A percentile compares a stretch with the other conserved stretches of the same genome.
phyloP scores from a whole-genome alignment of 2,888 invertebrate genomes.

The Elegia similella region DNA sequence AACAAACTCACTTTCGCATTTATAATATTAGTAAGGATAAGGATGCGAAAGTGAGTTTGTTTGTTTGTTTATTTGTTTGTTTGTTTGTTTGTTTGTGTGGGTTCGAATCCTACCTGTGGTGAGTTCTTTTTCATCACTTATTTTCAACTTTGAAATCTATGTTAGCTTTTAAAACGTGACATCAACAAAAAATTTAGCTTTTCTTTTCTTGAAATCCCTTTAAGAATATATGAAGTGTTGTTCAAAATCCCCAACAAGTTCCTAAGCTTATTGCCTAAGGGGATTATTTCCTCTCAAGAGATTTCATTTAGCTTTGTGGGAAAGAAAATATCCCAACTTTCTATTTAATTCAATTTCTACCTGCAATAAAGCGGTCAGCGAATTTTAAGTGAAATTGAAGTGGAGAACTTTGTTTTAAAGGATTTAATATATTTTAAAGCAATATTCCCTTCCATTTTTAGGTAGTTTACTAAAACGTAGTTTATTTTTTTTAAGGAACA shows the following conservation, averaged over 20 bases:
- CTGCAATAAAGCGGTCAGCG: slow-evolving; percentile 17
- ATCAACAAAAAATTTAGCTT: not conserved
- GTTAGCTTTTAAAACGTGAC: not conserved
- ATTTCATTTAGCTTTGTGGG: slow-evolving; percentile 16
- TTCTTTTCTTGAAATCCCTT: not conserved
- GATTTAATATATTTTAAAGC: slow-evolving; percentile 10
- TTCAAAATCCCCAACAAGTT: slow-evolving; percentile 15
- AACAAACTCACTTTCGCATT: too few relatives aligned
- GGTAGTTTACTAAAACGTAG: not conserved
- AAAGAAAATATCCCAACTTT: slow-evolving; percentile 18
- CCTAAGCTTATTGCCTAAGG: slow-evolving; percentile 13
- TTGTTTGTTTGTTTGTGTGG: too few relatives aligned
- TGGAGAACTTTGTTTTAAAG: slow-evolving; percentile 3
- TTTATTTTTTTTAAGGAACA: not conserved
- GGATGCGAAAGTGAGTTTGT: too few relatives aligned
- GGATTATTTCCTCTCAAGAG: slow-evolving; percentile 17
- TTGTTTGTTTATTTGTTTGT: too few relatives aligned
- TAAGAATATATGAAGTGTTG: slow-evolving; percentile 15
- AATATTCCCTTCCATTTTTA: slow-evolving; percentile 1
- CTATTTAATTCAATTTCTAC: slow-evolving; percentile 16
- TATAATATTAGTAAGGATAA: too few relatives aligned
- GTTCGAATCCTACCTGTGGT: too few relatives aligned
- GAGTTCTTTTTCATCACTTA: too few relatives aligned
- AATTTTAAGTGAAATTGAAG: slow-evolving; percentile 16
- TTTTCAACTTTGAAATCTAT: not conserved